Percentiles rank a stretch among this genome's conserved stretches.
phyloP scores from a whole-genome alignment of 2,888 invertebrate species.

The Epirrhoe alternata region DNA sequence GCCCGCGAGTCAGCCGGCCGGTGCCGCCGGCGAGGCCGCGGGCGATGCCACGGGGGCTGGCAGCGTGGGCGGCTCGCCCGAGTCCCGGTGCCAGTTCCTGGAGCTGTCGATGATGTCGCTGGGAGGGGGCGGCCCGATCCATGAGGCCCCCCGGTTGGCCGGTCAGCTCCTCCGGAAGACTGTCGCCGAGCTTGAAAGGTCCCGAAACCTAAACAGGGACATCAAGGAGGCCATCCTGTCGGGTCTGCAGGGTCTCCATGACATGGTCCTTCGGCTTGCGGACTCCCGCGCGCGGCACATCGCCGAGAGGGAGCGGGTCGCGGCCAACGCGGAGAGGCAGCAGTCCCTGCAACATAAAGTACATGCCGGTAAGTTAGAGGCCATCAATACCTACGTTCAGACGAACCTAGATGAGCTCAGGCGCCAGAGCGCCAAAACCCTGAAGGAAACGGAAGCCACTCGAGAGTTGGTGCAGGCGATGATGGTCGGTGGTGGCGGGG shows the following conservation, averaged over 20 bases:
- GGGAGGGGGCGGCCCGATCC: neutral
- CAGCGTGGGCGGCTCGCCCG: neutral
- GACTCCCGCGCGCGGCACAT: conserved; percentile 8
- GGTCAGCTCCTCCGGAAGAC: neutral
- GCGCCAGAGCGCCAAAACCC: neutral
- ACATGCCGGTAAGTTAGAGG: neutral
- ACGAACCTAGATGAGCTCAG: conserved; percentile 1
- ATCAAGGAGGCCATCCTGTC: conserved; percentile 6
- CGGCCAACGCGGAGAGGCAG: neutral
- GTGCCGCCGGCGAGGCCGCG: neutral
- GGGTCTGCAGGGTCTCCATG: neutral
- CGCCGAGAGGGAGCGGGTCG: neutral
- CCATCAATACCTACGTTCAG: neutral
- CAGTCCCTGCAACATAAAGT: neutral
- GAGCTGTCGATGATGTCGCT: neutral
- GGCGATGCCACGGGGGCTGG: neutral
- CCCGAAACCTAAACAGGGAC: neutral
- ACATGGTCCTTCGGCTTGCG: neutral
- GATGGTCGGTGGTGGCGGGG: neutral
- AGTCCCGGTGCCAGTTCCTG: neutral
- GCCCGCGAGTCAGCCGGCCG: no score
- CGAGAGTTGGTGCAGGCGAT: neutral
- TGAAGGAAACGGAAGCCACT: neutral
- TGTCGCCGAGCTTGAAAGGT: neutral
- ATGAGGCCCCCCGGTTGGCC: neutral